These are phyloP conservation scores for Hyalella azteca DNA, from an alignment of 2,888 invertebrate genomes.

Conservation along the genomic window DNA sequence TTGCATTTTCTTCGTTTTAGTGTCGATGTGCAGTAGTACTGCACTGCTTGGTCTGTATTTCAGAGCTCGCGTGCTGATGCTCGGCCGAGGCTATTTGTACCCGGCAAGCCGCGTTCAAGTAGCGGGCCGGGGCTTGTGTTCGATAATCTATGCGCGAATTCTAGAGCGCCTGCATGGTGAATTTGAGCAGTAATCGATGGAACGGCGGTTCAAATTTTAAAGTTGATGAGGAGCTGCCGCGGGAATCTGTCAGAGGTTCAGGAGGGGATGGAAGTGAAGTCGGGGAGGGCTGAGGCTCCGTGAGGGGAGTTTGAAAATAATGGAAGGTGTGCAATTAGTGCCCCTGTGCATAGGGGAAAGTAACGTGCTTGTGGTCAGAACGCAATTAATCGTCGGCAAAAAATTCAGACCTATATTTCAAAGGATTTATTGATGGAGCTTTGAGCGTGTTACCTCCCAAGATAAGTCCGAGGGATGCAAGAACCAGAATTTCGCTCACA, in stretches of 20 bases:
- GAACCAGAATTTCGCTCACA: too few relatives aligned
- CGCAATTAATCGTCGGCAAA: neutral
- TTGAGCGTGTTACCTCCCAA: neutral
- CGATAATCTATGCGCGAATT: constrained; percentile 33
- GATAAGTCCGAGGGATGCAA: too few relatives aligned
- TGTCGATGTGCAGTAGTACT: too few relatives aligned
- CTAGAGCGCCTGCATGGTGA: neutral
- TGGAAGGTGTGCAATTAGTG: constrained; percentile 19
- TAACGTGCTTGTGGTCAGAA: constrained; percentile 12
- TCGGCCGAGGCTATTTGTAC: neutral
- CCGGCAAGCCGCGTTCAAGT: neutral
- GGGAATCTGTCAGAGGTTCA: constrained; percentile 13
- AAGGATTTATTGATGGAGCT: neutral
- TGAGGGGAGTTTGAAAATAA: neutral
- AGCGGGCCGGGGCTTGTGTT: neutral
- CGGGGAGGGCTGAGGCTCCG: neutral
- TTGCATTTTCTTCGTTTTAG: too few relatives aligned
- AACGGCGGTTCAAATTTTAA: constrained; percentile 21
- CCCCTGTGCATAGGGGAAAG: constrained; percentile 1
- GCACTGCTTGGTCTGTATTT: neutral
- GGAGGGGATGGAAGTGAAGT: neutral
- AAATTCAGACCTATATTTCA: neutral
- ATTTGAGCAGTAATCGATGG: constrained; percentile 33
- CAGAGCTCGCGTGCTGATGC: constrained; percentile 2
- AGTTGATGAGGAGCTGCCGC: constrained; percentile 6